phyloP scores from a whole-genome alignment of 2,113 vertebrate species.

The Chaetops frenatus region DNA sequence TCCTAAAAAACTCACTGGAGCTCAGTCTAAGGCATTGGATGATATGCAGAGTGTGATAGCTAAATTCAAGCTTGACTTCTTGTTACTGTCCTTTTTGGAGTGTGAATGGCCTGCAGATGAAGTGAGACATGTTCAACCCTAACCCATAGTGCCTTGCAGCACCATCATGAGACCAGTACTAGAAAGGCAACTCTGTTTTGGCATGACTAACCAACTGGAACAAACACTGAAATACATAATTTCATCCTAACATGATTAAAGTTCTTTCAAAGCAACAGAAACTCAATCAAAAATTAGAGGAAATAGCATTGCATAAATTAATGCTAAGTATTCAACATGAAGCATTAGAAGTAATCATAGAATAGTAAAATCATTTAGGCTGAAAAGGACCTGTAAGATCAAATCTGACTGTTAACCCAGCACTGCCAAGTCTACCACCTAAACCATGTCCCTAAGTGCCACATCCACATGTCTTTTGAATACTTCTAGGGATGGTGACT shows the following conservation, averaged over 20 bases:
- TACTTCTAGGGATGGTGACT: not conserved
- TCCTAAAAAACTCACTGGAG: not conserved
- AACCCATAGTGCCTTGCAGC: not conserved
- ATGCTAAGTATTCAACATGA: not conserved
- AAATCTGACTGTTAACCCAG: not conserved
- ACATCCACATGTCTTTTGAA: not conserved
- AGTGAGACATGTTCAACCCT: not conserved
- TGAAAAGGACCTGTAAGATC: not conserved
- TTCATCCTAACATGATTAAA: not conserved
- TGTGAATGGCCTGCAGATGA: not conserved
- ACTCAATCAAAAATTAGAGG: not conserved
- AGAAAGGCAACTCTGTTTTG: not conserved
- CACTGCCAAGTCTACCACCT: not conserved
- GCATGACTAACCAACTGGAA: not conserved
- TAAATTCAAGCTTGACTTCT: not conserved
- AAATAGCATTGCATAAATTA: not conserved
- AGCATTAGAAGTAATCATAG: not conserved
- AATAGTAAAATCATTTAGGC: not conserved
- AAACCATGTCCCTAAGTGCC: not conserved
- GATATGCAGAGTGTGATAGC: fast-evolving
- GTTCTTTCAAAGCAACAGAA: not conserved
- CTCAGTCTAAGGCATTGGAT: not conserved
- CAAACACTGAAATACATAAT: not conserved
- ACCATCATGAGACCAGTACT: not conserved
- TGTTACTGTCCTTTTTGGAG: not conserved